These are phyloP conservation scores for Caenorhabditis panamensis DNA, from an alignment of 2,888 invertebrate species.

Conservation along the genomic window DNA sequence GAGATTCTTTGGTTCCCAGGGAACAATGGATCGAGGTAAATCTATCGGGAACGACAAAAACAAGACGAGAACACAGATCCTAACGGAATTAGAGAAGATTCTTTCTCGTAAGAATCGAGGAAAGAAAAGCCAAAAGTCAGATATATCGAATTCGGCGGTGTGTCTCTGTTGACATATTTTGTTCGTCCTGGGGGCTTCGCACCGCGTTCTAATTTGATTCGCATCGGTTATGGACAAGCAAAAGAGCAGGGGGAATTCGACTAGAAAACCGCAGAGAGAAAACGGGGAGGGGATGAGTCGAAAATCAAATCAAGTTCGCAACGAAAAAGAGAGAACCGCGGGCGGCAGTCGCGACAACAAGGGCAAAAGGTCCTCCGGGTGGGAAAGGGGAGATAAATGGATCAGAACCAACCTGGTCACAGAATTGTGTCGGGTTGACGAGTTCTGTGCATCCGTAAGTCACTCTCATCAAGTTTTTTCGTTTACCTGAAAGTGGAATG, in stretches of 20 bases:
- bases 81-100: constrained; percentile 5
- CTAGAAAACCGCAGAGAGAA: constrained; percentile 19
- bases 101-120: neutral
- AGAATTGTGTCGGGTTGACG: constrained; percentile 93
- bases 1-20: neutral
- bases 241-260: constrained; percentile 39
- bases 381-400: constrained; percentile 21
- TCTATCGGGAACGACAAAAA: neutral
- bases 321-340: constrained; percentile 36
- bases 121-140: constrained; percentile 13
- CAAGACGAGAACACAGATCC: neutral
- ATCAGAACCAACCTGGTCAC: constrained; percentile 86
- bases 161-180: constrained; percentile 37
- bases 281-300: constrained; percentile 16
- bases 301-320: constrained; percentile 48
- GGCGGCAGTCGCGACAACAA: constrained; percentile 34
- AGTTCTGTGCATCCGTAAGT: constrained; percentile 96
- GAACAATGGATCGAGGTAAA: neutral
- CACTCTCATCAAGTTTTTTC: constrained; percentile 85
- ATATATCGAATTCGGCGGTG: constrained; percentile 20
- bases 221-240: constrained; percentile 46
- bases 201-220: constrained; percentile 50
- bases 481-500: constrained; percentile 84
- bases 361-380: constrained; percentile 28
- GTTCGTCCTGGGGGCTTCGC: constrained; percentile 26